phyloP scores from a whole-genome alignment of 2,888 invertebrate species.

The Mimas tiliae region DNA sequence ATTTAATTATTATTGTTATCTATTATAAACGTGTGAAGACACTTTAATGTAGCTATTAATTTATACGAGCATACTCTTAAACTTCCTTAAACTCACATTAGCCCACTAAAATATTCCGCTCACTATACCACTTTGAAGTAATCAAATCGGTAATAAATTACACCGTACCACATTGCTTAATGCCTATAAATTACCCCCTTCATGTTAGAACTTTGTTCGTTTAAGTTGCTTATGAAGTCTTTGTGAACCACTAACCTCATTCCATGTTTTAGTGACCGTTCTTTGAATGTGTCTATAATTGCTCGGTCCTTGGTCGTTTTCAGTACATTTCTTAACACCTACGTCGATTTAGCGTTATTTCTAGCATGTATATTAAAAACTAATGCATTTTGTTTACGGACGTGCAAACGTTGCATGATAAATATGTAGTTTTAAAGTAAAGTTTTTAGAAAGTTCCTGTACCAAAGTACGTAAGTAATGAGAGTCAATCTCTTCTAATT shows the following conservation, averaged over 20 bases:
- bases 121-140: constrained; percentile 10
- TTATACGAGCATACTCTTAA: not conserved
- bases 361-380: not conserved
- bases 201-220: constrained; percentile 21
- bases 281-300: constrained; percentile 12
- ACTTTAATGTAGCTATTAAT: not conserved
- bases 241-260: constrained; percentile 20
- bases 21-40: not conserved
- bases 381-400: too few species aligned
- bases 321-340: not conserved
- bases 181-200: constrained; percentile 24
- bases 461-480: too few species aligned
- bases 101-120: not conserved
- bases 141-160: constrained; percentile 21
- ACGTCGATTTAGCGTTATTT: constrained; percentile 2
- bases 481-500: too few species aligned
- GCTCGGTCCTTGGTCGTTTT: not conserved
- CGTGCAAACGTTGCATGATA: too few species aligned
- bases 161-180: constrained; percentile 11
- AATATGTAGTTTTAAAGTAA: too few species aligned
- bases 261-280: constrained; percentile 24
- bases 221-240: constrained; percentile 24
- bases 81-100: not conserved
- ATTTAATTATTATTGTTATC: too few species aligned
- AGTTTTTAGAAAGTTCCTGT: too few species aligned